Conservation (phyloP, 2,888 invertebrate species). For the Ormyrus thymus region DNA sequence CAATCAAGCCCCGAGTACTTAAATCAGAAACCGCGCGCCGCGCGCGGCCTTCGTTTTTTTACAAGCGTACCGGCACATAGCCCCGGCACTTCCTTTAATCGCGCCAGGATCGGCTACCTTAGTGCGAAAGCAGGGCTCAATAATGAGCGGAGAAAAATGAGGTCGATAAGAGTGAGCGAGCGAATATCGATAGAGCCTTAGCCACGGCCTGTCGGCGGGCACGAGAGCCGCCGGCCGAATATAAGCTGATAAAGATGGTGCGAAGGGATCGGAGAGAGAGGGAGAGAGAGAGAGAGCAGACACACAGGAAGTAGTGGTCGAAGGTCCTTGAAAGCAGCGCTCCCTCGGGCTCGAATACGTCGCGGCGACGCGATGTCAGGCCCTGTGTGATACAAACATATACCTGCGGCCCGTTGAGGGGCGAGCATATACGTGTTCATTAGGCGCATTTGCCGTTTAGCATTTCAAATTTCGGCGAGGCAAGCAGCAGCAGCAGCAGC, state of each 20-base stretch:
- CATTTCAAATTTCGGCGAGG: constrained; percentile 72
- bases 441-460: constrained; percentile 75
- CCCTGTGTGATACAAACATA: constrained; percentile 70
- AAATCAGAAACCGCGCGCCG: neutral
- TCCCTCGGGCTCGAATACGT: constrained; percentile 61
- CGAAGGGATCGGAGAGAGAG: constrained; percentile 45
- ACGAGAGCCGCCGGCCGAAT: neutral
- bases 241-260: constrained; percentile 17
- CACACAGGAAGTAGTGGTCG: neutral
- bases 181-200: constrained; percentile 28
- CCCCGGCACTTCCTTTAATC: neutral
- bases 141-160: constrained; percentile 41
- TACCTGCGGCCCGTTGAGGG: constrained; percentile 34
- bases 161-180: constrained; percentile 36
- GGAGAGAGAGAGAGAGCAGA: neutral
- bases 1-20: constrained; percentile 1
- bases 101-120: neutral
- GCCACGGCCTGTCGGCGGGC: neutral
- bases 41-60: neutral
- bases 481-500: constrained; percentile 7
- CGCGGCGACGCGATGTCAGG: constrained; percentile 59
- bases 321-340: constrained; percentile 29
- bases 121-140: neutral
- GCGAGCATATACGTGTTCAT: constrained; percentile 74
- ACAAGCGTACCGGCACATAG: neutral